Conservation (phyloP, 2,113 vertebrate species). For the Salminus brasiliensis region DNA sequence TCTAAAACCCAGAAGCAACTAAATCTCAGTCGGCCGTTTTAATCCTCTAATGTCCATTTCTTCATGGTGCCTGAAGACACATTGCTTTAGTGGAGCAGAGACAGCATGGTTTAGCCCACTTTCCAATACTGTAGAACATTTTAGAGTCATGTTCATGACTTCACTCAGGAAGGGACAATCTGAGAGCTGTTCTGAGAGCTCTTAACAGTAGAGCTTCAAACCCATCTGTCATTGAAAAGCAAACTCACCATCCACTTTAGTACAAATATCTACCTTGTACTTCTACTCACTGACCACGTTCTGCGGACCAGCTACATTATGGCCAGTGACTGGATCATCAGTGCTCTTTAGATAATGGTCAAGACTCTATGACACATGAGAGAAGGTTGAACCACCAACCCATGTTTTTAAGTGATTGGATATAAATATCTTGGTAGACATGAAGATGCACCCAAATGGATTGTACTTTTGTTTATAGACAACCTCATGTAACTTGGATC, state of each 20-base stretch:
- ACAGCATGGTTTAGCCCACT: constrained; percentile 1
- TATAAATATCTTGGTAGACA: neutral
- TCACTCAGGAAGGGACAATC: constrained; percentile 16
- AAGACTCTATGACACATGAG: neutral
- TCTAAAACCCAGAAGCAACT: constrained; percentile 68
- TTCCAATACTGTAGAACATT: neutral
- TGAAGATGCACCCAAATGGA: no score
- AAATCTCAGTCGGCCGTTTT: neutral
- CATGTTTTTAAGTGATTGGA: neutral
- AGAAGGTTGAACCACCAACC: neutral
- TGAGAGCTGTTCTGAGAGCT: constrained; percentile 21
- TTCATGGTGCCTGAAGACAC: neutral
- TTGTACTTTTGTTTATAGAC: no score
- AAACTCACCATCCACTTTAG: neutral
- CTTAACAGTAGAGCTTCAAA: neutral
- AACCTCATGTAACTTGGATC: neutral
- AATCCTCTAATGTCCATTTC: neutral
- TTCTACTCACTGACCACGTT: neutral
- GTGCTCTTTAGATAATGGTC: neutral
- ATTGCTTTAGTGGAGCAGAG: neutral
- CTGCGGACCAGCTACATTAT: neutral
- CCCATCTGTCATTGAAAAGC: neutral
- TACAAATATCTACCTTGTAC: no score
- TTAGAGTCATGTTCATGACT: constrained; percentile 20
- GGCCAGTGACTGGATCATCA: neutral